These are phyloP conservation scores for Apteryx mantelli DNA, from an alignment of 2,113 vertebrate genomes.

Conservation along the genomic window DNA sequence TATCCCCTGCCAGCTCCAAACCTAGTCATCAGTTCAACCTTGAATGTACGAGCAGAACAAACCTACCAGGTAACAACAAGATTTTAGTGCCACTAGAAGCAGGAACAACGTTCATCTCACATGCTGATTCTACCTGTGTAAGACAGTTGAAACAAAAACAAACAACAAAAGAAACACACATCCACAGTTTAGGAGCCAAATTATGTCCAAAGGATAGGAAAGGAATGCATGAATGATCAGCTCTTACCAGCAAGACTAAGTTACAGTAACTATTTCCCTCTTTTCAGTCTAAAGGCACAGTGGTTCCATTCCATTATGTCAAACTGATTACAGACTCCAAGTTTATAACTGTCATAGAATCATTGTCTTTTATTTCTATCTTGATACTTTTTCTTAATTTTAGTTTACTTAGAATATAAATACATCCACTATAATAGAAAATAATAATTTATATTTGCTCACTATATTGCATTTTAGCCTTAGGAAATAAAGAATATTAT, in stretches of 20 bases:
- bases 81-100: neutral
- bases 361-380: neutral
- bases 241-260: neutral
- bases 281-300: neutral
- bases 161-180: neutral
- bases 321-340: neutral
- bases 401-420: neutral
- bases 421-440: neutral
- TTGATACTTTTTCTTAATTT: neutral
- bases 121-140: neutral
- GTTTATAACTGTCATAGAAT: neutral
- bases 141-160: neutral
- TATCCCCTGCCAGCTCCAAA: neutral
- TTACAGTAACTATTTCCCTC: neutral
- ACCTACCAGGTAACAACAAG: neutral
- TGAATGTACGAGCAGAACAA: fast-evolving
- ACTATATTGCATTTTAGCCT: neutral
- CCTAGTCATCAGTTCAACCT: neutral
- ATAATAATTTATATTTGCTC: neutral
- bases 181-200: neutral
- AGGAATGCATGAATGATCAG: neutral
- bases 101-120: neutral
- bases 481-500: neutral
- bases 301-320: neutral
- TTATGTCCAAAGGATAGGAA: neutral